Evolutionary conservation across 2,888 invertebrate genomes (phyloP), one percentile per base, ranked within the genome.

Genomic region (Geotrupes spiniger): DNA sequence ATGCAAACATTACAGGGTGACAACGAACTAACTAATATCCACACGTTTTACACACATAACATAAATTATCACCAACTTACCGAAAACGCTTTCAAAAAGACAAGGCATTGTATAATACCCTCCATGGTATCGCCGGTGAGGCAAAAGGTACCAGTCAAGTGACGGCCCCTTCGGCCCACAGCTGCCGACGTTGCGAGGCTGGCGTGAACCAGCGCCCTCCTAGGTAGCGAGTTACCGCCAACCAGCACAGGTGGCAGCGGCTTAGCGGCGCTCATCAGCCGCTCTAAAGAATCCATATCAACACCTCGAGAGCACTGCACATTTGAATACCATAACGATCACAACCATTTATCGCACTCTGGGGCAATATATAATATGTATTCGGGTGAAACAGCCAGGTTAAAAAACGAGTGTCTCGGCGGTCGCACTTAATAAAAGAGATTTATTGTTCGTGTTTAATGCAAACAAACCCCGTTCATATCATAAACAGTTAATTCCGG

Each of bases 61-160:
- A 21, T 6, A 6, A 21, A n/a, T n/a, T n/a, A n/a, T n/a, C 21
- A 21, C 21, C 4, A 21, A 31, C 91, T 87, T 80, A 92, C 92
- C 88, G 91, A 90, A 73, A 92, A 92, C 29, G 92, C 92, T 75
- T 92, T 92, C 69, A 92, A 83, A 77, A 92, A 92, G 64, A 92
- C 92, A 65, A 92, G 81, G 73, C 92, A 92, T 77, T 92, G 92
- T 70, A 92, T 91, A 69, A 92, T 92, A 62, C 91, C 92, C 71
- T 92, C 92, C 91, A 92, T 92, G 51, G 92, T 92, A 75, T 92
- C 92, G 44, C 92, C 92, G 37, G 90, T 89, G 51, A 92, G 82
- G 68, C 91, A 90, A 76, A 92, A 92, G 42, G 90, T 91, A 61
- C 92, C 92, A 11, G 89, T 89, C 55, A 92, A 80, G 69, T 91